Conservation (phyloP, 2,797 vertebrate genomes). For the Poecilia picta region DNA sequence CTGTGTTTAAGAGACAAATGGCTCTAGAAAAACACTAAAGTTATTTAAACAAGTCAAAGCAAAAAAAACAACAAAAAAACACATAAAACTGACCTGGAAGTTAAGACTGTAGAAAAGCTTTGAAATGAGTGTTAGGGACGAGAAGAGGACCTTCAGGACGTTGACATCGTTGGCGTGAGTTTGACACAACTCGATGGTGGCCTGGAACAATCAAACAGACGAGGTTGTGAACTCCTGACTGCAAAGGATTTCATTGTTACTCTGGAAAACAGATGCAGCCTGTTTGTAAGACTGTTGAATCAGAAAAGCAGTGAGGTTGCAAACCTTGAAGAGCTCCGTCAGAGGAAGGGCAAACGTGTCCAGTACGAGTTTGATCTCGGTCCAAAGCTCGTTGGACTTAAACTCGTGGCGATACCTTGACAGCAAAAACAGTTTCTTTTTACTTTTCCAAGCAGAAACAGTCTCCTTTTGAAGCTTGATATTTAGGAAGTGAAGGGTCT, state of each 20-base stretch:
- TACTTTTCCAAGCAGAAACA: background rate
- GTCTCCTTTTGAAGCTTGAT: background rate
- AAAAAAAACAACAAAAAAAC: background rate
- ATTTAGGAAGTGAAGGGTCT: slow-evolving; percentile 7
- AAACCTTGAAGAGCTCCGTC: slow-evolving; percentile 97
- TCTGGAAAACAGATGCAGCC: background rate
- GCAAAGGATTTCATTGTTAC: background rate
- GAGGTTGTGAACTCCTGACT: background rate
- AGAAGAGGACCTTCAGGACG: slow-evolving; percentile 96
- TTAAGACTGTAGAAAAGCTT: slow-evolving; percentile 99
- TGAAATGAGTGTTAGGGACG: slow-evolving; percentile 94
- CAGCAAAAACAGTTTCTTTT: background rate
- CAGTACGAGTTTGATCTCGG: slow-evolving; percentile 96
- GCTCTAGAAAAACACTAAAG: background rate
- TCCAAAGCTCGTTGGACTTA: slow-evolving; percentile 98
- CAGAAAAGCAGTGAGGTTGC: slow-evolving; percentile 2
- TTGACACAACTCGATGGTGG: slow-evolving; percentile 96
- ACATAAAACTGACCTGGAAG: slow-evolving; percentile 88
- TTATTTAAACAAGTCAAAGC: background rate
- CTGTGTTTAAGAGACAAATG: background rate
- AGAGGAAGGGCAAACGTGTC: slow-evolving; percentile 96
- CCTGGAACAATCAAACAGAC: slow-evolving; percentile 77
- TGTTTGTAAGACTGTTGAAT: background rate
- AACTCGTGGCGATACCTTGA: slow-evolving; percentile 97
- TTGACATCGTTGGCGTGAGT: slow-evolving; percentile 93